Evolutionary conservation across 2,888 invertebrate species (phyloP).

Genomic region (Scaptomyza reducta): DNA sequence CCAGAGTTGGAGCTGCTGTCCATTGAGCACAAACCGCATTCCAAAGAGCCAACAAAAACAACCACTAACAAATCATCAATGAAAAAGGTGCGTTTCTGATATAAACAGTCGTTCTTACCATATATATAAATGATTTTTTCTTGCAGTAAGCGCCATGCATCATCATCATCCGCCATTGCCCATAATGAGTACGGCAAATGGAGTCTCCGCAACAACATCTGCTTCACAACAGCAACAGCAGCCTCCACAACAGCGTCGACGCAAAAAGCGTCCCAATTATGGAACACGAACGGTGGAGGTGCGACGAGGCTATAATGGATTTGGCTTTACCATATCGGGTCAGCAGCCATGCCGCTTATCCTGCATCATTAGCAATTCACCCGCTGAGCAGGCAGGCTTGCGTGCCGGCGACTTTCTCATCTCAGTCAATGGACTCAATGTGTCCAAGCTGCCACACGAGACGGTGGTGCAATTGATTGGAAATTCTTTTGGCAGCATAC

Average conservation of each 20-base stretch:
- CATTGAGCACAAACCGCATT: slow-evolving; percentile 70
- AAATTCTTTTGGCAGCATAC: slow-evolving; percentile 91
- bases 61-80: slow-evolving; percentile 54
- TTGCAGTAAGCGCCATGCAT: slow-evolving; percentile 69
- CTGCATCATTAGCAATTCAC: slow-evolving; percentile 94
- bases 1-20: slow-evolving; percentile 28
- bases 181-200: slow-evolving; percentile 49
- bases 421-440: slow-evolving; percentile 95
- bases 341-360: slow-evolving; percentile 98
- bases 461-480: slow-evolving; percentile 96
- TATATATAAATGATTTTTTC: slow-evolving; percentile 14
- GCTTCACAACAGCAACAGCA: slow-evolving; percentile 42
- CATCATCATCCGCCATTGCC: slow-evolving; percentile 80
- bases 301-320: slow-evolving; percentile 93
- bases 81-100: slow-evolving; percentile 64
- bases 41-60: slow-evolving; percentile 31
- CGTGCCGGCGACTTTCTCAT: slow-evolving; percentile 96
- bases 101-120: slow-evolving; percentile 23
- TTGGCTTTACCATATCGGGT: slow-evolving; percentile 99
- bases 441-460: slow-evolving; percentile 96
- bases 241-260: slow-evolving; percentile 84
- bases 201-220: slow-evolving; percentile 19
- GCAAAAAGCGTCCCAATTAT: slow-evolving; percentile 88
- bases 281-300: slow-evolving; percentile 89
- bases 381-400: slow-evolving; percentile 95